Conservation (phyloP, 2,888 invertebrate species). For the Panzeria rudis region DNA sequence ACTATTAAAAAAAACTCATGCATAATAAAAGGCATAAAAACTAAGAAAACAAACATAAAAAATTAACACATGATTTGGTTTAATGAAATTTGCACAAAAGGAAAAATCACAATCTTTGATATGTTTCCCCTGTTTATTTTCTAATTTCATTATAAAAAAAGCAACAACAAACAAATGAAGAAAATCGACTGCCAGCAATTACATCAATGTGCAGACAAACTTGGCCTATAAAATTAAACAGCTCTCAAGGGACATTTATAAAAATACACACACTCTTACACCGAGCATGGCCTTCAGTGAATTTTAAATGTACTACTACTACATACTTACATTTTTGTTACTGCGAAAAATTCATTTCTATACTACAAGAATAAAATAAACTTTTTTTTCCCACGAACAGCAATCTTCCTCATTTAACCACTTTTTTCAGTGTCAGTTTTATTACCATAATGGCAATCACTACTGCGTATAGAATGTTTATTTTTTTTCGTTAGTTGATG, state of each 20-base stretch:
- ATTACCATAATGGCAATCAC: slow-evolving; percentile 19
- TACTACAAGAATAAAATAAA: background rate
- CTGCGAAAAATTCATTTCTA: background rate
- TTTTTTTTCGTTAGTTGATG: slow-evolving; percentile 40
- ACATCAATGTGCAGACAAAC: slow-evolving; percentile 27
- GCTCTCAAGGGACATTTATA: slow-evolving; percentile 49
- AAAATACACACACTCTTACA: background rate
- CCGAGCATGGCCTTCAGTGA: background rate
- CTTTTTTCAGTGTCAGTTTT: slow-evolving; percentile 13
- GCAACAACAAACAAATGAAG: slow-evolving; percentile 12
- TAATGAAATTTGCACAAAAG: slow-evolving; percentile 38
- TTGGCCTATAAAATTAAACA: slow-evolving; percentile 58
- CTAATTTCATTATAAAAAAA: slow-evolving; percentile 17
- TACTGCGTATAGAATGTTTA: slow-evolving; percentile 12
- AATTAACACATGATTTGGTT: slow-evolving; percentile 60
- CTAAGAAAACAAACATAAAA: slow-evolving; percentile 26
- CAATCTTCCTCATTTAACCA: slow-evolving; percentile 7
- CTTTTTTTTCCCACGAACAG: background rate
- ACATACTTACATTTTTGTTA: background rate
- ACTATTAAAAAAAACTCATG: background rate
- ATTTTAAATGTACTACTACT: background rate
- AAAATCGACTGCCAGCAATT: slow-evolving; percentile 29
- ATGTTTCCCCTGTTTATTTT: background rate
- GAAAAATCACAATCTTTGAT: slow-evolving; percentile 17
- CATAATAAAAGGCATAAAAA: slow-evolving; percentile 10